Base-by-base conservation (phyloP, 2,888 invertebrate genomes). In the Drosophila prostipennis region DNA sequence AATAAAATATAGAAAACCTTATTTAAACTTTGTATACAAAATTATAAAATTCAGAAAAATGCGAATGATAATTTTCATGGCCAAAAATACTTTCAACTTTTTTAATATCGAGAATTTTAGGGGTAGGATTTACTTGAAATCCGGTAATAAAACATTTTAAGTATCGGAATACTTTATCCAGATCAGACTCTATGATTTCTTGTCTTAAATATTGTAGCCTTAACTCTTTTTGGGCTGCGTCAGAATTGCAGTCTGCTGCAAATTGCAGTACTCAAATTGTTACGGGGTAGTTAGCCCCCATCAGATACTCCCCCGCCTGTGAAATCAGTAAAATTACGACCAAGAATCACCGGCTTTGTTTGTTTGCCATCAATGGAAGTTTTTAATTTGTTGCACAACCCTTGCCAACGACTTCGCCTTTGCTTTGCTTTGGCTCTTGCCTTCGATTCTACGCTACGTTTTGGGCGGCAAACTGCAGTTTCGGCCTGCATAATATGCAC, bases 401-500 rank as follows among this genome's bases (percentile, higher is more conserved):
- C 60, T 56, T 37, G 37, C 68, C 37, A 46, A 49, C 51, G 32
- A 34, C 59, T 40, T 57, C 43, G 36, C 37, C 55, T 43, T 55
- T n/a, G 52, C 55, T 43, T 55, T n/a, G 52, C 19, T 54, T 40
- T 54, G 36, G 32, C 29, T 52, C 37, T 55, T 13, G 48, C 14
- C 32, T 46, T 46, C 46, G 29, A 46, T 29, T 32, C 3, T 16
- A 26, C 26, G 32, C 10, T 32, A 14, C 6, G 32, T 32, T 45
- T 45, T 10, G 29, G 46, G 14, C 14, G 46, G 29, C 32, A 43
- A 78, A 76, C 58, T 81, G 81, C 81, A 81, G 86, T 86, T 88
- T 87, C 69, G 83, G 80, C 63, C 75, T 82, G 86, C 86, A 87
- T 82, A 87, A 82, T 79, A 86, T 82, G 82, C 82, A 87, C 77